Base-by-base conservation (phyloP, 2,113 vertebrate genomes). In the Trichechus manatus region DNA sequence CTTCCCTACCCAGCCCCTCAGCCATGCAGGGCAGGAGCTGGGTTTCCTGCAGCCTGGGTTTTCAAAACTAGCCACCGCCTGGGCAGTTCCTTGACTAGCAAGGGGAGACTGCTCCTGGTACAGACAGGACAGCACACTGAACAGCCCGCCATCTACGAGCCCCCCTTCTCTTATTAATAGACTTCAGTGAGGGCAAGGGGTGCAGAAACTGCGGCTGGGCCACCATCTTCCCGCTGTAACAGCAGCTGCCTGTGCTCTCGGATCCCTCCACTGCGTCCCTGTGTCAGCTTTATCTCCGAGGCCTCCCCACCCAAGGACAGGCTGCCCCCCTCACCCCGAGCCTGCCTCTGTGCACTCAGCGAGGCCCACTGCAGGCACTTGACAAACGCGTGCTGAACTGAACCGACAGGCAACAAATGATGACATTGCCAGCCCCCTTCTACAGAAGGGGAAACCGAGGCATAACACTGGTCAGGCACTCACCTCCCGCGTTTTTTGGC, bases 331-430 rank as follows among this genome's bases (percentile, higher is more conserved):
- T 20, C 39, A 39, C 39, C 3, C 39, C 39, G 39, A 5, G 44
- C 31, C 36, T 1, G 0, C 42, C 70, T 39, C 15, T 87, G 94
- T 44, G 68, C 56, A 23, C 22, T 39, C 84, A 84, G 56, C 3
- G 2, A 64, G n/a, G 9, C 3, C 44, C 50, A 8, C 0, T 2
- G 66, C 1, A 31, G 63, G 64, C 0, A 0, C 36, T 42, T 3
- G 2, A 33, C 20, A 31, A 9, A 6, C 36, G n/a, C 0, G 0
- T 1, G 8, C 68, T 17, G 15, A 61, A 11, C 78, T 68, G 61
- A 42, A 56, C 59, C 27, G 3, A 29, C 5, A 4, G 29, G 63
- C 36, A 3, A n/a, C 29, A 0, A 47, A 13, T 0, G 4, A 9
- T 3, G 63, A 31, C 27, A 22, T 11, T 4, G 8, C 68, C 56